phyloP scores from a whole-genome alignment of 2,113 vertebrate species.

The Catharus fuscescens region DNA sequence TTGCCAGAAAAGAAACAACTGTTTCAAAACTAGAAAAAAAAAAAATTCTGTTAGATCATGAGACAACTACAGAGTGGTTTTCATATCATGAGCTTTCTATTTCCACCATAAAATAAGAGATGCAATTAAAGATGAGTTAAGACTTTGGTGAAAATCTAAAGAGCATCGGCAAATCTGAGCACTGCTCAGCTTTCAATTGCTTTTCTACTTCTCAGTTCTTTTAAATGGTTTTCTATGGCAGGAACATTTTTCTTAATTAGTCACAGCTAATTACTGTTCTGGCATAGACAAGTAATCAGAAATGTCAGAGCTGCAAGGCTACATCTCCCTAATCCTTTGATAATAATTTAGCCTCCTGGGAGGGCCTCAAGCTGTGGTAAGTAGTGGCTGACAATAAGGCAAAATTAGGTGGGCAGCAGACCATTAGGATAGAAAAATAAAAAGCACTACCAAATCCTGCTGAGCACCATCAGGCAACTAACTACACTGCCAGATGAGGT shows the following conservation, averaged over 20 bases:
- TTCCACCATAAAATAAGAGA: conserved; percentile 57
- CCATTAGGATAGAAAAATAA: conserved; percentile 88
- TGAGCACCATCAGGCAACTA: conserved; percentile 89
- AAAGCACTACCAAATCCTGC: conserved; percentile 87
- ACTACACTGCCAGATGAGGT: conserved; percentile 87
- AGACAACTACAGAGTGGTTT: conserved; percentile 24
- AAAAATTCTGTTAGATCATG: not conserved
- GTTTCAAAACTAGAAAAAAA: conserved; percentile 29
- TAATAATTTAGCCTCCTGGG: conserved; percentile 91
- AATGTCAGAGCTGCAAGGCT: conserved; percentile 89
- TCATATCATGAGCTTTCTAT: conserved; percentile 20
- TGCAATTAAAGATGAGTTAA: conserved; percentile 79
- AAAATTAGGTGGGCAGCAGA: conserved; percentile 90
- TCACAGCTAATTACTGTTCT: conserved; percentile 92
- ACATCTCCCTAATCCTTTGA: conserved; percentile 91
- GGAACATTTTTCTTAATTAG: conserved; percentile 91
- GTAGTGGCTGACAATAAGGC: conserved; percentile 89
- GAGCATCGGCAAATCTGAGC: conserved; percentile 79
- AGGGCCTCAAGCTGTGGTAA: conserved; percentile 89
- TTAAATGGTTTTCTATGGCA: conserved; percentile 87
- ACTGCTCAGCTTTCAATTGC: conserved; percentile 84
- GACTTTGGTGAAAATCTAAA: conserved; percentile 77
- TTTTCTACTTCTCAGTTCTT: conserved; percentile 84
- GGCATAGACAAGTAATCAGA: conserved; percentile 90
- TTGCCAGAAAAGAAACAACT: not conserved